Base-by-base conservation (phyloP, 1,140 invertebrate species). In the Nylanderia fulva region DNA sequence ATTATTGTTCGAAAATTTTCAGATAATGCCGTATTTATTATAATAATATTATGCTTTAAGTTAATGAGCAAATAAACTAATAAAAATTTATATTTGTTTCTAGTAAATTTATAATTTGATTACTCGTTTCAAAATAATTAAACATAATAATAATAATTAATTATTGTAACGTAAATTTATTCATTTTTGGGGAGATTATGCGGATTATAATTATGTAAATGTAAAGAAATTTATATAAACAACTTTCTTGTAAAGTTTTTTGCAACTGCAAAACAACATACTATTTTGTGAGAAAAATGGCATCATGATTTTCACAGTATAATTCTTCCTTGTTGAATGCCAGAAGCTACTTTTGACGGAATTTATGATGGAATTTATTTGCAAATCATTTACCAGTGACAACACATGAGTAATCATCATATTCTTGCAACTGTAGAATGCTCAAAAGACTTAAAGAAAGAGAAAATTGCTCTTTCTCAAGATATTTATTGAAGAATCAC, bases 351-450 rank as follows among this genome's bases (percentile, higher is more conserved):
- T 29, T 72, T 72, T 58, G 66, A 72, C 42, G 66, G 24, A 72
- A 82, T 80, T 42, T 72, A 58, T 82, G 77, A 82, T 52, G 13
- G 24, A 13, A 82, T 45, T 71, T 82, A 72, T 82, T 82, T 71
- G 66, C 77, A 58, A 71, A 58, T n/a, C 77, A 68, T 58, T 82
- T 58, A 82, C 52, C 24, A 8, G 36, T 58, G 77, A 82, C 45
- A 48, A 48, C 45, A 48, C 36, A 58, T 82, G 66, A 82, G 18
- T 72, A 72, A 82, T 82, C 66, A 21, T 72, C 18, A n/a, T 71
- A 58, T 72, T 45, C 66, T 82, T 58, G 77, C 52, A 56, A 71
- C 8, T 71, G 36, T 71, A 64, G 77, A n/a, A 58, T 24, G 21
- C 24, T 72, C 27, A 33, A 60, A 42, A 82, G 27, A 36, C 11